Conservation (phyloP, 92 coral and sea anemone genomes). For the Palythoa caribaeorum region DNA sequence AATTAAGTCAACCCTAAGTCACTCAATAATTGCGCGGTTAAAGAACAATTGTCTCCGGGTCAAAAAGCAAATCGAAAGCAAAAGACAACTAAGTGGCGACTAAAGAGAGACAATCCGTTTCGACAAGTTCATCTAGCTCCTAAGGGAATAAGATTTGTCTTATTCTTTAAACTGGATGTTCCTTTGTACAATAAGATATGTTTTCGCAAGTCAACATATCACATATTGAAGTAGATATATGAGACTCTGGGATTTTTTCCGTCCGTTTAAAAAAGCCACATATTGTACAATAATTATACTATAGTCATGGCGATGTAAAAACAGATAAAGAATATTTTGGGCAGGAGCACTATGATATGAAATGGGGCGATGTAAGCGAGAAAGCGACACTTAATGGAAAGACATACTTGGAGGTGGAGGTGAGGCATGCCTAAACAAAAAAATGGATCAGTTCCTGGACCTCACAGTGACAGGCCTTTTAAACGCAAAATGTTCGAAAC, state of each 20-base stretch:
- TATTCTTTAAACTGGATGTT: slow-evolving; percentile 9
- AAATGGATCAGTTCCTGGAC: no score
- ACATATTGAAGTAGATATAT: slow-evolving; percentile 4
- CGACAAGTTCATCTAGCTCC: background rate
- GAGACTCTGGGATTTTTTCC: background rate
- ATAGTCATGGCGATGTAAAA: background rate
- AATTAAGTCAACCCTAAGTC: background rate
- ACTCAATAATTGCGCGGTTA: background rate
- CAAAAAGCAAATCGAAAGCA: slow-evolving; percentile 10
- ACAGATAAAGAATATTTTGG: background rate
- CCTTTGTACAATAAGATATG: background rate
- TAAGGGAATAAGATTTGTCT: slow-evolving; percentile 14
- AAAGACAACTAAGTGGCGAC: background rate
- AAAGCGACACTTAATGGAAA: no score
- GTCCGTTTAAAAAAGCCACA: background rate
- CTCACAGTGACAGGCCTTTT: no score
- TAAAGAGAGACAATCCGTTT: background rate
- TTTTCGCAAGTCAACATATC: background rate
- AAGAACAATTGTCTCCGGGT: background rate
- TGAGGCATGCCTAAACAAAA: no score
- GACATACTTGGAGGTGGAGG: no score
- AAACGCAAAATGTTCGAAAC: no score
- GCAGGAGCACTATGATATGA: no score
- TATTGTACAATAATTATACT: background rate
- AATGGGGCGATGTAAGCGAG: no score